These are phyloP conservation scores for Polymixis lichenea DNA, from an alignment of 2,888 invertebrate species.

Conservation along the genomic window DNA sequence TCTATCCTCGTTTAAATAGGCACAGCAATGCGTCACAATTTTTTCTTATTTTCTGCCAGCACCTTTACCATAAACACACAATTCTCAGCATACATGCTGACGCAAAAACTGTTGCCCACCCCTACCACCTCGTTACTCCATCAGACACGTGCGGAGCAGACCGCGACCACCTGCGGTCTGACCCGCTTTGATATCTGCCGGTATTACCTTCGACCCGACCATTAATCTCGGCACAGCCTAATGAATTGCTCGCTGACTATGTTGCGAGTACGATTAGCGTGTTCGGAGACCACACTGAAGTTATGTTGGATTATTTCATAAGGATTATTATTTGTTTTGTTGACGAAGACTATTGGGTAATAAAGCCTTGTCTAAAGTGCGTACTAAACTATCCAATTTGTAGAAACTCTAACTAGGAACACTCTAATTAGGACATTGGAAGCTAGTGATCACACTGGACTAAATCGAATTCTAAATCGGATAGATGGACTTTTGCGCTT, in stretches of 20 bases:
- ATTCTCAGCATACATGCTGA: no score
- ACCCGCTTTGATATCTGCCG: slow-evolving; percentile 83
- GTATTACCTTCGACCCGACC: slow-evolving; percentile 87
- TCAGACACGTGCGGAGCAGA: slow-evolving; percentile 56
- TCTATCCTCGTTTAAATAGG: background rate
- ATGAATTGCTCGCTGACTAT: slow-evolving; percentile 77
- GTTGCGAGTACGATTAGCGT: slow-evolving; percentile 56
- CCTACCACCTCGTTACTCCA: slow-evolving; percentile 40
- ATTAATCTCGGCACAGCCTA: slow-evolving; percentile 82
- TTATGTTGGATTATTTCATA: background rate
- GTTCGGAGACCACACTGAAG: slow-evolving; percentile 58
- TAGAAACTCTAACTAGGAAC: no score
- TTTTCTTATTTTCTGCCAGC: no score
- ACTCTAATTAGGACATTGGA: no score
- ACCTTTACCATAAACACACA: no score
- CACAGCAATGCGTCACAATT: background rate
- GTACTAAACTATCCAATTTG: no score
- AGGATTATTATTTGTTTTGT: background rate
- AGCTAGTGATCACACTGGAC: no score
- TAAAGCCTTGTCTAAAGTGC: background rate
- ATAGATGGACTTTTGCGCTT: no score
- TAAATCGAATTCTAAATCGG: no score
- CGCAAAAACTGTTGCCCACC: slow-evolving; percentile 16
- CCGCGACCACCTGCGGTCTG: slow-evolving; percentile 57
- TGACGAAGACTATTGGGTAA: background rate